Evolutionary conservation across 2,113 vertebrate genomes (phyloP).

Genomic region (Anoura caudifer): DNA sequence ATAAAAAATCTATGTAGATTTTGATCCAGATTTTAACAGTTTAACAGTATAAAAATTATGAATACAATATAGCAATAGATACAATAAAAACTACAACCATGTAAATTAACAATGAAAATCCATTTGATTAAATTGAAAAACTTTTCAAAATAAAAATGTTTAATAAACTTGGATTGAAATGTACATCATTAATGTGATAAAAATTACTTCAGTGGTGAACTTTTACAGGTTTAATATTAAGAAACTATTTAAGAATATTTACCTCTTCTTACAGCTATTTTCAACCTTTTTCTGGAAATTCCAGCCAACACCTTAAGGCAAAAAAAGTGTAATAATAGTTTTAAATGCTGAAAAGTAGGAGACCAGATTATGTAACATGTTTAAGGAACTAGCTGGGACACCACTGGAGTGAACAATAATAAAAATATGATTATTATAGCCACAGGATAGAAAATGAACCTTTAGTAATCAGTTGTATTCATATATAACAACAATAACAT

Average conservation of each 20-base stretch:
- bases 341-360: conserved; percentile 7
- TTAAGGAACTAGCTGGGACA: background rate
- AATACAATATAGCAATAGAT: background rate
- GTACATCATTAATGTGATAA: background rate
- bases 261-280: background rate
- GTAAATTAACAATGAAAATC: background rate
- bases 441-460: background rate
- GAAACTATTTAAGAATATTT: background rate
- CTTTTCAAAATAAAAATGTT: background rate
- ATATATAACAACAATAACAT: background rate
- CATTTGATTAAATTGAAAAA: background rate
- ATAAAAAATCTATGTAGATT: background rate
- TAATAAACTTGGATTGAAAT: background rate
- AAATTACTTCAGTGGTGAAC: background rate
- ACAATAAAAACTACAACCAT: background rate
- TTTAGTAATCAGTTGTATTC: background rate
- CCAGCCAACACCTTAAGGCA: background rate
- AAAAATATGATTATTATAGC: background rate
- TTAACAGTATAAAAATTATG: background rate
- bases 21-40: background rate
- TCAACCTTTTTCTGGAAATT: background rate
- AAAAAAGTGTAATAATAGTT: background rate
- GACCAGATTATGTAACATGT: background rate
- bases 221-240: background rate
- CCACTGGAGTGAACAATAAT: background rate